Evolutionary conservation across 2,888 invertebrate species (phyloP).

Genomic region (Steinernema hermaphroditum): DNA sequence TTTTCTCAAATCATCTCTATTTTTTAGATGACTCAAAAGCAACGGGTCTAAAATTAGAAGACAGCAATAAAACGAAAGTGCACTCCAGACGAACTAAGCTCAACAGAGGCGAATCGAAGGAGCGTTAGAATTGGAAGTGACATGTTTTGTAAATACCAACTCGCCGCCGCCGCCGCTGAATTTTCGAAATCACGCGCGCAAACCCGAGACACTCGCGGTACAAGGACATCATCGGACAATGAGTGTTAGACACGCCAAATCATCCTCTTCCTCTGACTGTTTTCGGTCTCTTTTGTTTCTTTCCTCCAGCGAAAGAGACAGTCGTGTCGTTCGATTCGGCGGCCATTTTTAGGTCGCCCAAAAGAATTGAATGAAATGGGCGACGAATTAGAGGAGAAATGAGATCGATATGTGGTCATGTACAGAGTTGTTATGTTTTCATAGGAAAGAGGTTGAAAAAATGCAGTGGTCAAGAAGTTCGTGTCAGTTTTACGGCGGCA

Average conservation of each 20-base stretch:
- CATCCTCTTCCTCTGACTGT: background rate
- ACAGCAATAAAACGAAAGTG: no score
- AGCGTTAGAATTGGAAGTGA: constrained; percentile 12
- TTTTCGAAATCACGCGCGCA: background rate
- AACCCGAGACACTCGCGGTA: background rate
- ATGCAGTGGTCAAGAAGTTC: no score
- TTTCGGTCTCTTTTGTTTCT: constrained; percentile 7
- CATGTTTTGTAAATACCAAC: background rate
- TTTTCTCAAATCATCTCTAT: no score
- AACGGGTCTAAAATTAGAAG: no score
- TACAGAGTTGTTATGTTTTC: no score
- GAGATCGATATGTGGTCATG: background rate
- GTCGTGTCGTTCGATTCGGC: background rate
- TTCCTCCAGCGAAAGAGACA: background rate
- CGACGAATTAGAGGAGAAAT: background rate
- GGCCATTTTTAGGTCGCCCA: constrained; percentile 22
- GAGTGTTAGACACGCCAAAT: background rate
- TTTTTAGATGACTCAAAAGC: no score
- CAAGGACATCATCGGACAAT: background rate
- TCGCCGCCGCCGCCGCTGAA: background rate
- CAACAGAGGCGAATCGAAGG: no score
- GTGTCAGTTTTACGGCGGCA: no score
- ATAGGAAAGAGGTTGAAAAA: no score
- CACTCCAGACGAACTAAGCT: no score
- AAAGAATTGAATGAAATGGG: background rate